Evolutionary conservation across 1,140 invertebrate genomes (phyloP), one percentile per base, ranked within the genome.

Genomic region (Drosophila pachea): DNA sequence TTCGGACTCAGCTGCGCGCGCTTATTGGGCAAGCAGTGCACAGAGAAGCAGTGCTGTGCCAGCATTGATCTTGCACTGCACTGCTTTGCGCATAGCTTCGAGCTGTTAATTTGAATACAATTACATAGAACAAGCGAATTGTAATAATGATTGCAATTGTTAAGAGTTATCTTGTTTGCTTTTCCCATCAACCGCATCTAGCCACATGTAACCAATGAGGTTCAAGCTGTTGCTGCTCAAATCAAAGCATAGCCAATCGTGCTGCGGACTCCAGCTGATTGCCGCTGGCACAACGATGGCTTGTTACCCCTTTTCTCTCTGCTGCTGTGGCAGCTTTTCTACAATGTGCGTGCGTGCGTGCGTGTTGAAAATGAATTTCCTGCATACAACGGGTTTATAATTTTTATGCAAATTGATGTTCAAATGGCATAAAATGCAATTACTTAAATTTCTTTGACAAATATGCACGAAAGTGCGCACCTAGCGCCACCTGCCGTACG

Each of bases 371-470:
- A 55, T 64, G 67, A 69, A 65, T 69, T 65, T 69, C 61, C 67
- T 36, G 40, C 29, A 40, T 33, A 68, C 42, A 48, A 68, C 9
- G 47, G 14, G 42, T 32, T 22, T 66, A 59, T 66, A 59, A 70
- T 59, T 40, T 59, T 47, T 60, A 70, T 70, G 63, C 54, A 70
- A 65, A 70, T 70, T 70, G 62, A 70, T 31, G 68, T 54, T 70
- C 48, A 70, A 66, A 70, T 70, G 54, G 48, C 62, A 66, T 54
- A 38, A 70, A 48, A 84, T 84, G 65, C 71, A 86, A 84, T 84
- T 84, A 84, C 76, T 73, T 66, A 68, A 76, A 79, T 67, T 79
- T 78, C 79, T 84, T 84, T 84, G 79, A 84, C 81, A 86, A 79
- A 84, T 84, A 72, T 74, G 61, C 53, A 72, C 38, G 29, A 61